Evolutionary conservation across 2,113 vertebrate genomes (phyloP).

Genomic region (Takifugu flavidus): DNA sequence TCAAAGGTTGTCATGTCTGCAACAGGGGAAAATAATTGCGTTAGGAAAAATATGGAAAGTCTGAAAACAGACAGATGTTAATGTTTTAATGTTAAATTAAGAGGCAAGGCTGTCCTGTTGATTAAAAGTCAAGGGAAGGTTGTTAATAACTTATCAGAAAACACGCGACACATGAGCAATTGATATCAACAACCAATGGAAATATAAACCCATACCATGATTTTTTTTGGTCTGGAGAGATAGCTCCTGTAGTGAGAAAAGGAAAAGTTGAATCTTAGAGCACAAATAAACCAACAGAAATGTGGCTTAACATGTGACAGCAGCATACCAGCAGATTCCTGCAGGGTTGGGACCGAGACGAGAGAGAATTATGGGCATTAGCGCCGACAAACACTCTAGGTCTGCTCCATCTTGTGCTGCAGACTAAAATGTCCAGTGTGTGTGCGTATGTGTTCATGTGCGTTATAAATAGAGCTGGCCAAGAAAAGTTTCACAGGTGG

Average conservation of each 20-base stretch:
- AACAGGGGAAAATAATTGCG: neutral
- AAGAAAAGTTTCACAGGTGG: conserved; percentile 51
- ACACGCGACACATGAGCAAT: neutral
- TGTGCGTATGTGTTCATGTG: conserved; percentile 30
- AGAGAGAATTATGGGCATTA: neutral
- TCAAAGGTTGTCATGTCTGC: neutral
- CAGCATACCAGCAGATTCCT: too few relatives aligned
- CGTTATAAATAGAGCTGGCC: conserved; percentile 58
- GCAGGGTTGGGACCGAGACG: too few relatives aligned
- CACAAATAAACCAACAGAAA: too few relatives aligned
- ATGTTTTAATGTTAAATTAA: too few relatives aligned
- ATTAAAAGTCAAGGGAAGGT: neutral
- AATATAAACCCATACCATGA: neutral
- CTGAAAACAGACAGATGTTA: too few relatives aligned
- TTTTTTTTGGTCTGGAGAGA: too few relatives aligned
- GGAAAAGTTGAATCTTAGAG: too few relatives aligned
- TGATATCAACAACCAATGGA: neutral
- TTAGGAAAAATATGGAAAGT: too few relatives aligned
- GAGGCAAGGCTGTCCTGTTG: neutral
- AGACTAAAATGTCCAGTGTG: conserved; percentile 16
- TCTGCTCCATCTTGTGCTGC: conserved; percentile 14
- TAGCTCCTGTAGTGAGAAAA: too few relatives aligned
- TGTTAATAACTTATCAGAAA: neutral
- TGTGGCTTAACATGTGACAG: too few relatives aligned
- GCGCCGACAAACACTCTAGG: conserved; percentile 9